Conservation (phyloP, 1,140 invertebrate species). For the Ostrea edulis region DNA sequence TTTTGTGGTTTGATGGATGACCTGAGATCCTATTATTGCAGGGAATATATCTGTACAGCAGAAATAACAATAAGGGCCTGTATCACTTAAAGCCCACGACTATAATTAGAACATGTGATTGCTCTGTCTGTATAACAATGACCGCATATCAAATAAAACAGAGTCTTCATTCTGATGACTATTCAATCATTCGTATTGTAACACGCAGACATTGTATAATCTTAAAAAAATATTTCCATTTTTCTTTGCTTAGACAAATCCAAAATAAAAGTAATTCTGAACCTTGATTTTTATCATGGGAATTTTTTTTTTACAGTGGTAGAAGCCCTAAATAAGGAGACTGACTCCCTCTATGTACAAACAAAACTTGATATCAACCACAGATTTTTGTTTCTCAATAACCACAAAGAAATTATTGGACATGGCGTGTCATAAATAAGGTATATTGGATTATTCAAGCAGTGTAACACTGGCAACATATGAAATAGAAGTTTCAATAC, state of each 20-base stretch:
- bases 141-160: not conserved
- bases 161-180: not conserved
- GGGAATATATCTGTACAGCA: not conserved
- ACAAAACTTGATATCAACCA: too few species aligned
- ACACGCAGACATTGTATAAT: not conserved
- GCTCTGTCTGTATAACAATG: not conserved
- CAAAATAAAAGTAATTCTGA: too few species aligned
- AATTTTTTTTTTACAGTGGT: too few species aligned
- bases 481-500: not conserved
- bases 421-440: not conserved
- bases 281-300: too few species aligned
- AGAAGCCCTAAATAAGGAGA: too few species aligned
- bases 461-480: not conserved
- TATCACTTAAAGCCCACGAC: not conserved
- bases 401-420: not conserved
- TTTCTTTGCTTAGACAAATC: too few species aligned
- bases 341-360: too few species aligned
- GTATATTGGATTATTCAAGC: not conserved
- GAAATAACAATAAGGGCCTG: not conserved
- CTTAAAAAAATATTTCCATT: not conserved
- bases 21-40: slow-evolving; percentile 16
- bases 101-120: too few species aligned
- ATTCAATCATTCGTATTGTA: not conserved
- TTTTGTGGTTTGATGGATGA: too few species aligned
- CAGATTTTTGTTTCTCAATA: not conserved